phyloP scores from a whole-genome alignment of 2,888 invertebrate species.

The Craniophora ligustri region DNA sequence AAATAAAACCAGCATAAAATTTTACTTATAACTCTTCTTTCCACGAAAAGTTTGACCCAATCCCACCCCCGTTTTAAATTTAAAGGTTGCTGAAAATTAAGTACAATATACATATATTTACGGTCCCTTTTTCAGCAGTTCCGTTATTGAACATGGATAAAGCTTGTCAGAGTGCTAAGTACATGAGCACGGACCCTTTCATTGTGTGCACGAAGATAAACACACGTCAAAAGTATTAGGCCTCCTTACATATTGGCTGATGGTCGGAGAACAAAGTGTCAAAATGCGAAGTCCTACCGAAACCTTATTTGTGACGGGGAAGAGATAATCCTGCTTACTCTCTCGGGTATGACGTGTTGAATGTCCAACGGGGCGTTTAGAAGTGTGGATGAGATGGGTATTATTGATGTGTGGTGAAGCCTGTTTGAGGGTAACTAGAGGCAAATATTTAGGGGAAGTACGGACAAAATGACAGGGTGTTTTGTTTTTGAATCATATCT shows the following conservation, averaged over 20 bases:
- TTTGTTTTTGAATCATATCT: too few species aligned
- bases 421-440: conserved; percentile 9
- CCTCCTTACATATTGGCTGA: conserved; percentile 13
- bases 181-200: conserved; percentile 20
- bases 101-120: conserved; percentile 9
- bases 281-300: conserved; percentile 2
- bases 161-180: conserved; percentile 33
- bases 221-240: conserved; percentile 31
- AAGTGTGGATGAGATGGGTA: conserved; percentile 5
- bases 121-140: conserved; percentile 26
- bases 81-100: conserved; percentile 43
- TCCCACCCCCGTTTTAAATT: conserved; percentile 30
- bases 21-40: conserved; percentile 31
- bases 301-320: conserved; percentile 18
- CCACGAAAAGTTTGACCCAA: conserved; percentile 13
- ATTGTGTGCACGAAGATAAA: conserved; percentile 31
- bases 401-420: conserved; percentile 3
- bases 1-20: background rate
- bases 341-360: conserved; percentile 1
- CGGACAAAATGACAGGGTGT: too few species aligned
- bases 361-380: conserved; percentile 10
- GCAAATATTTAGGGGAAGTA: conserved; percentile 17
- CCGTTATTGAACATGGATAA: conserved; percentile 47
- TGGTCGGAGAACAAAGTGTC: conserved; percentile 18
- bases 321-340: conserved; percentile 24